Evolutionary conservation across 2,113 vertebrate genomes (phyloP), one percentile per base, ranked within the genome.

Genomic region (Thryonomys swinderianus): DNA sequence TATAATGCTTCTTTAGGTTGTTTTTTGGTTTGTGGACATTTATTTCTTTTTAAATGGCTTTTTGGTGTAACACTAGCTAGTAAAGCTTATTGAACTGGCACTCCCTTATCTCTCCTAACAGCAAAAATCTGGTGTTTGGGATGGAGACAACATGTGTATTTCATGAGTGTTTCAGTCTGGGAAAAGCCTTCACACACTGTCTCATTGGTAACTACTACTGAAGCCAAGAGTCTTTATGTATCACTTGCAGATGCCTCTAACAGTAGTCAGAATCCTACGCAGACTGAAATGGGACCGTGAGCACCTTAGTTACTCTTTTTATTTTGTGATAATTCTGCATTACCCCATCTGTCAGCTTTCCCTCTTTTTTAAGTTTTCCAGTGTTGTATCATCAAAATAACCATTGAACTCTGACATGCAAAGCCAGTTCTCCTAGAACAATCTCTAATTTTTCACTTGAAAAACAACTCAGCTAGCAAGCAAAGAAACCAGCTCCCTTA

Each of bases 361-460:
- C 34, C 78, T 90, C 40, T 59, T 88, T 85, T 81, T 59, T 76
- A 76, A 94, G 57, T 80, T 88, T 57, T 81, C 32, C 61, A 86
- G n/a, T 79, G 37, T 67, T 32, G 30, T 53, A 32, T 21, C n/a
- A 34, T 96, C 67, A 82, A 76, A 89, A 74, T 57, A 85, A 51
- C 55, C 69, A 76, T 13, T 73, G 53, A 81, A 81, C 40, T 83
- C 71, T 79, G 78, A 59, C 51, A 80, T 4, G 7, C n/a, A 66
- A 27, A 57, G 30, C 30, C 51, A n/a, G 87, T 93, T 90, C 64
- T 91, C 45, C 93, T 84, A 86, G 59, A 87, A 76, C 55, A 48
- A 7, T 59, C 11, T 94, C 42, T 48, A 20, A 67, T 59, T 89
- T 91, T 90, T 88, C 3, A 7, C 69, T 83, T 78, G n/a, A 17